These are phyloP conservation scores for Hippocampus zosterae DNA, from an alignment of 2,113 vertebrate genomes.

Conservation along the genomic window DNA sequence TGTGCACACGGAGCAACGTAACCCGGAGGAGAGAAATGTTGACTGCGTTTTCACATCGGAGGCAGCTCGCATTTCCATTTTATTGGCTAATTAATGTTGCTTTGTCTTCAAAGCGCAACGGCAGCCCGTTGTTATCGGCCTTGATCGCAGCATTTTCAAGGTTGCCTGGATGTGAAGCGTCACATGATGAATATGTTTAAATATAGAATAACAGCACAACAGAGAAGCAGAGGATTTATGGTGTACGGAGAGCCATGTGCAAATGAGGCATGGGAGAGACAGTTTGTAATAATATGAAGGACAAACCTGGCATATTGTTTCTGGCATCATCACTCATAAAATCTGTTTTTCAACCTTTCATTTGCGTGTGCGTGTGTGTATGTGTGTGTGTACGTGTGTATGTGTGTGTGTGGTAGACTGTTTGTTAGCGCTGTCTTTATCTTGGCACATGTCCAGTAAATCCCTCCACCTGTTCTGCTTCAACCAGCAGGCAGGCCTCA, in stretches of 20 bases:
- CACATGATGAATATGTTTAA: slow-evolving; percentile 61
- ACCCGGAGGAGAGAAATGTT: slow-evolving; percentile 53
- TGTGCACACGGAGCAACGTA: slow-evolving; percentile 43
- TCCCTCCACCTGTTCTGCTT: slow-evolving; percentile 48
- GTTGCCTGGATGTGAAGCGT: slow-evolving; percentile 61
- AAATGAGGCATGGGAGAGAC: slow-evolving; percentile 62
- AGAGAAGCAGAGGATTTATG: slow-evolving; percentile 52
- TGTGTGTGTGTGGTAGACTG: slow-evolving; percentile 1
- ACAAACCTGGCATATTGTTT: slow-evolving; percentile 57
- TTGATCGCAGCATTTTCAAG: slow-evolving; percentile 63
- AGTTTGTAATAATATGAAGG: slow-evolving; percentile 57
- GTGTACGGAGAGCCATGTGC: slow-evolving; percentile 31
- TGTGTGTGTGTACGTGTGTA: no score
- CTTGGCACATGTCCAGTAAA: slow-evolving; percentile 43
- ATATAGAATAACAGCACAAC: slow-evolving; percentile 65
- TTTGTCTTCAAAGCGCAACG: slow-evolving; percentile 68
- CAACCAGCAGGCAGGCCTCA: slow-evolving; percentile 39
- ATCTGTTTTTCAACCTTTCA: slow-evolving; percentile 24
- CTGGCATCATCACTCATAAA: slow-evolving; percentile 36
- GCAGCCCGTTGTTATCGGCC: slow-evolving; percentile 56
- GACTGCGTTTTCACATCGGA: slow-evolving; percentile 39
- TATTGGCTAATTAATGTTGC: slow-evolving; percentile 63
- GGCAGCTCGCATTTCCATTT: slow-evolving; percentile 50
- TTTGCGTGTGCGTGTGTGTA: slow-evolving; percentile 3
- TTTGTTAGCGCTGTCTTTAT: slow-evolving; percentile 17